Base-by-base conservation (phyloP, 2,113 vertebrate genomes). In the Cryptomyrus ogoouensis region DNA sequence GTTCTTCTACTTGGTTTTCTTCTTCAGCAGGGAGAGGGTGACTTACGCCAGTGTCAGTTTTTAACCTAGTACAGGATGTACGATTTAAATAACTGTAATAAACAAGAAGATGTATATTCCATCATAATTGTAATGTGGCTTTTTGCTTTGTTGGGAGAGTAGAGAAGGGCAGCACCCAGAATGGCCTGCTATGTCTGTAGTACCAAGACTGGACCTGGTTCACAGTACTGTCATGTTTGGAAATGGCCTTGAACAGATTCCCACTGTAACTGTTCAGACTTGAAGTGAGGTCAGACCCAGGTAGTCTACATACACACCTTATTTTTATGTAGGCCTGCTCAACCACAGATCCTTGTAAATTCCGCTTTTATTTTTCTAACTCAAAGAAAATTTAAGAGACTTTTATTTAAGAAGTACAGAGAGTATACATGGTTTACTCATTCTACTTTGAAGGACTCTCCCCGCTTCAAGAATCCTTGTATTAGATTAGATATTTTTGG, bases 11-110 rank as follows among this genome's bases (percentile, higher is more conserved):
- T 44, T 24, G 50, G 10, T 56, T 31, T 70, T 74, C 49, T 90
- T 70, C 62, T 44, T 88, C n/a, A 49, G 87, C 47, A 35, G 66
- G 87, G 42, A 86, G 58, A 52, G 85, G 49, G 90, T 74, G 84
- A 84, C 31, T 35, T 87, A 52, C n/a, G 6, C 50, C 87, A 83
- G 74, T 27, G 80, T 89, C 74, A 24, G 50, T 56, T 90, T 62
- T 66, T 62, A 62, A 49, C 21, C n/a, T 62, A 77, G n/a, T 88
- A 24, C 13, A 24, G 88, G 47, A 88, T 91, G 83, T 89, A 83
- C 13, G 49, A 62, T 62, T 53, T 24, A 90, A 88, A 47, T 83
- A 53, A 42, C 74, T 80, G 8, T 47, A 47, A 77, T 88, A 46
- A 52, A 80, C 62, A 90, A 53, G 5, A 87, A 77, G 74, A 87